These are phyloP conservation scores for Brachirus orientalis DNA, from an alignment of 2,113 vertebrate genomes.

Conservation along the genomic window DNA sequence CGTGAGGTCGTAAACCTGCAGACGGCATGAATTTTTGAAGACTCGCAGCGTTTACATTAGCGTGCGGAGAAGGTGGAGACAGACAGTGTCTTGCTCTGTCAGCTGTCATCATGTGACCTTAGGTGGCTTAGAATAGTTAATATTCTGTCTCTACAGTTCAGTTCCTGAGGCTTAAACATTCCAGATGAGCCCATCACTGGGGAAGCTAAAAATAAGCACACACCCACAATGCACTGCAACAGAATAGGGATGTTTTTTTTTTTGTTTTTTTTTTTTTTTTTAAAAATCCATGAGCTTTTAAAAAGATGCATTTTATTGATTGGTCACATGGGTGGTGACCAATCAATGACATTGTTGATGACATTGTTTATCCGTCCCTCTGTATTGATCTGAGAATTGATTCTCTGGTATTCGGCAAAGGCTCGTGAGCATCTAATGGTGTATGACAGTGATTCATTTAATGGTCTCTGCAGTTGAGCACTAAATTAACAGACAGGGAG, in stretches of 20 bases:
- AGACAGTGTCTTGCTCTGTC: constrained; percentile 15
- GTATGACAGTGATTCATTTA: neutral
- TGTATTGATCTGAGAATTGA: constrained; percentile 21
- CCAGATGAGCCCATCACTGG: constrained; percentile 28
- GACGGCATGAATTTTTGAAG: constrained; percentile 6
- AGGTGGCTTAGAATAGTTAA: neutral
- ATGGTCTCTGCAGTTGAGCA: too few relatives aligned
- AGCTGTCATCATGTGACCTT: constrained; percentile 6
- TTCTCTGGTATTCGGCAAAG: neutral
- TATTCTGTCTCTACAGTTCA: neutral
- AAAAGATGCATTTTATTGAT: constrained; percentile 40
- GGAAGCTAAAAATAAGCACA: constrained; percentile 23
- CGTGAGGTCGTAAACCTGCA: neutral
- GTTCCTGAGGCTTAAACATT: constrained; percentile 12
- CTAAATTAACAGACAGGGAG: too few relatives aligned
- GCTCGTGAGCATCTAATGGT: constrained; percentile 20
- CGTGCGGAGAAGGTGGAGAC: constrained; percentile 21
- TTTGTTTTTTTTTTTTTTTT: constrained; percentile 2
- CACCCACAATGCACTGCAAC: neutral
- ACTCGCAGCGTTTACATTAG: neutral
- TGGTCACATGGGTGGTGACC: constrained; percentile 21
- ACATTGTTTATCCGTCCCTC: constrained; percentile 32
- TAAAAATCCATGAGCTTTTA: constrained; percentile 2
- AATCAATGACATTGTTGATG: too few relatives aligned
- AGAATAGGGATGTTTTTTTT: neutral